Percentiles rank a stretch among this genome's conserved stretches.
Evolutionary conservation across 2,113 vertebrate species (phyloP).

Genomic region (Phoxinus phoxinus): DNA sequence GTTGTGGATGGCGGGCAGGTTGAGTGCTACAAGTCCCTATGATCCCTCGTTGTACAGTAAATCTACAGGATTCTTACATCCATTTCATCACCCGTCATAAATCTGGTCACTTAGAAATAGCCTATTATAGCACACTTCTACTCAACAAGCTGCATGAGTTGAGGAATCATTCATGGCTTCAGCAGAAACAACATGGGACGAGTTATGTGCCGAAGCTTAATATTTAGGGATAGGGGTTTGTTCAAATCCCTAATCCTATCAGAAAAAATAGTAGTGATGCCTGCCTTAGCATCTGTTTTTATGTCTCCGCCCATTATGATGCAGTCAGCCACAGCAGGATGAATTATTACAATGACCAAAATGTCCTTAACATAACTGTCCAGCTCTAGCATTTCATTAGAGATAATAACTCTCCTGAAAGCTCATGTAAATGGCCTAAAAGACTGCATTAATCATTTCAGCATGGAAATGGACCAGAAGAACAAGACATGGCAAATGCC

Average conservation of each 20-base stretch:
- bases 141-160: constrained; percentile 9
- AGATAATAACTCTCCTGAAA: constrained; percentile 12
- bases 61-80: not conserved
- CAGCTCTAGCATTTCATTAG: not conserved
- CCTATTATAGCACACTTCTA: not conserved
- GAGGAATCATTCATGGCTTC: not conserved
- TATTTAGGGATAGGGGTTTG: not conserved
- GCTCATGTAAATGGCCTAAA: not conserved
- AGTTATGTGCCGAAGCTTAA: not conserved
- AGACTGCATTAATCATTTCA: not conserved
- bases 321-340: not conserved
- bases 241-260: not conserved
- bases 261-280: not conserved
- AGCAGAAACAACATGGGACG: not conserved
- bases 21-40: not conserved
- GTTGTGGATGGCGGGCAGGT: not conserved
- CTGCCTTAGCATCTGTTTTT: constrained; percentile 11
- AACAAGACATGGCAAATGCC: not conserved
- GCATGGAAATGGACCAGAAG: not conserved
- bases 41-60: not conserved
- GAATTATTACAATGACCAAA: not conserved
- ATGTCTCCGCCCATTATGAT: not conserved
- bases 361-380: not conserved
- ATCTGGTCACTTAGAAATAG: not conserved
- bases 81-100: not conserved